Conservation (phyloP, 2,113 vertebrate genomes). For the Poeciliopsis turrubarensis region DNA sequence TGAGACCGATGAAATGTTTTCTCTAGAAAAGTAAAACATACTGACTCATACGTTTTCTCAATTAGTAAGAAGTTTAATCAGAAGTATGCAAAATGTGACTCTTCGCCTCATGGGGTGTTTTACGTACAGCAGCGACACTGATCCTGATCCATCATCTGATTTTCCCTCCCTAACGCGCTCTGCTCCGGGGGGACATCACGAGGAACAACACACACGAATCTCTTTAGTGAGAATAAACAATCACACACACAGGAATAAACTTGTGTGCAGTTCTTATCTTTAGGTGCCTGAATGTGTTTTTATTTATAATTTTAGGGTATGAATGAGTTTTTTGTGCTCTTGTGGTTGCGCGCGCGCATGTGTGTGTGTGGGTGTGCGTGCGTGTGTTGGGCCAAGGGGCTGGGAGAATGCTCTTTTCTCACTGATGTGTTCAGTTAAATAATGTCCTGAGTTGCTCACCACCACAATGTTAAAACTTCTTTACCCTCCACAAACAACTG, state of each 20-base stretch:
- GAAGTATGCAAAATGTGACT: constrained; percentile 39
- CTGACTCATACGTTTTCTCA: not conserved
- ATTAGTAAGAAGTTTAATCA: constrained; percentile 12
- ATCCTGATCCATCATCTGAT: constrained; percentile 73
- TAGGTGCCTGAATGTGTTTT: constrained; percentile 20
- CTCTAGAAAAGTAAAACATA: not conserved
- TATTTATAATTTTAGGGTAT: constrained; percentile 22
- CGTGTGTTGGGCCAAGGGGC: constrained; percentile 20
- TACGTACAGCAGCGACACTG: constrained; percentile 52
- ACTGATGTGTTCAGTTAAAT: constrained; percentile 51
- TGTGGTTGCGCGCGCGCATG: not conserved
- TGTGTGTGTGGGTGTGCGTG: not conserved
- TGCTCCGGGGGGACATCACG: constrained; percentile 62
- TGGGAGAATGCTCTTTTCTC: constrained; percentile 42
- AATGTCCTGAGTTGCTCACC: constrained; percentile 39
- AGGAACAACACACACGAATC: constrained; percentile 40
- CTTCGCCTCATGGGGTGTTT: constrained; percentile 61
- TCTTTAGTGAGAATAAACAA: not conserved
- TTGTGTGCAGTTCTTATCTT: constrained; percentile 42
- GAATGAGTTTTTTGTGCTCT: constrained; percentile 31
- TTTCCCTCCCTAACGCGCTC: constrained; percentile 35
- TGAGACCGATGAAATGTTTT: not conserved
- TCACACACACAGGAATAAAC: constrained; percentile 27
- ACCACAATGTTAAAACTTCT: constrained; percentile 13
- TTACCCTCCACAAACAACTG: not conserved